Percentiles rank a stretch among this genome's conserved stretches.
Conservation (phyloP, 2,888 invertebrate species). For the Teleogryllus oceanicus region DNA sequence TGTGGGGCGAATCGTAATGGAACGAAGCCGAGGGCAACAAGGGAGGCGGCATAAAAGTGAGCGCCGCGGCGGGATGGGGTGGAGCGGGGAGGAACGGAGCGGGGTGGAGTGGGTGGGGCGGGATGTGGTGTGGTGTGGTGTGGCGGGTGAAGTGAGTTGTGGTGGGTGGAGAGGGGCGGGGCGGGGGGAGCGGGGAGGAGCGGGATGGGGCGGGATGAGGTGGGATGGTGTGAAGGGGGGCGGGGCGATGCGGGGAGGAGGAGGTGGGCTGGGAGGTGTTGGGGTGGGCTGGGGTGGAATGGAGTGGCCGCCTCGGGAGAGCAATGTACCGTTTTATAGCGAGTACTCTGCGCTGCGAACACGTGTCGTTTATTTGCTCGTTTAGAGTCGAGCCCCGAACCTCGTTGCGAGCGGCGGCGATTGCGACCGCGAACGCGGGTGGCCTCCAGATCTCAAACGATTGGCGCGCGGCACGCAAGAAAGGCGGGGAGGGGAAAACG, state of each 20-base stretch:
- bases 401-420: not conserved
- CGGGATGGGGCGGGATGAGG: not conserved
- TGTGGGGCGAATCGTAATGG: too few relatives aligned
- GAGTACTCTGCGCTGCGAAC: not conserved
- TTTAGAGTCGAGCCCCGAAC: not conserved
- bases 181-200: too few relatives aligned
- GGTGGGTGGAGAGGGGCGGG: too few relatives aligned
- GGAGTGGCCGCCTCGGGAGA: not conserved
- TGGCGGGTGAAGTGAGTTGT: too few relatives aligned
- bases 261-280: not conserved
- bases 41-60: too few relatives aligned
- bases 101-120: too few relatives aligned
- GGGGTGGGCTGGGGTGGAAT: not conserved
- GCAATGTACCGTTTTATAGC: conserved; percentile 2
- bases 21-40: too few relatives aligned
- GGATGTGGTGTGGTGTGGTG: too few relatives aligned
- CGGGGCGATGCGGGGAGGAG: not conserved
- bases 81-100: too few relatives aligned
- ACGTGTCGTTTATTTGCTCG: conserved; percentile 3
- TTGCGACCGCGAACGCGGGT: not conserved
- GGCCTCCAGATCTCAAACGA: not conserved
- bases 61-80: too few relatives aligned
- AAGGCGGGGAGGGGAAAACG: too few relatives aligned
- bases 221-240: not conserved
- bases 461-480: not conserved